Conservation (phyloP, 1,140 invertebrate genomes). For the Pararge aegeria region DNA sequence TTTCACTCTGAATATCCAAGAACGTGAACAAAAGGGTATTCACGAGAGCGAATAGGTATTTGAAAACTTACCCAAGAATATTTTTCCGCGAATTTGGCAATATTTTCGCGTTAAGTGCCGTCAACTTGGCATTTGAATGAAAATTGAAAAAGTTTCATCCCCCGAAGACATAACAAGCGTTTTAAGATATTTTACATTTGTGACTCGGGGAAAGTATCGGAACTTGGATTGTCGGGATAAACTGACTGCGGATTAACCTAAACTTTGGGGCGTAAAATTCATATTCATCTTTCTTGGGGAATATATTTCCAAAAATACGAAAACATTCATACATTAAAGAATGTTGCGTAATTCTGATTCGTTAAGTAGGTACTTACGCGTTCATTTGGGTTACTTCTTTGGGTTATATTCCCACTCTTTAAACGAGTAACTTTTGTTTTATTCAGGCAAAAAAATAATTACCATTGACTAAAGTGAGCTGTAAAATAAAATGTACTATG, state of each 20-base stretch:
- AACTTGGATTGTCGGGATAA: conserved; percentile 11
- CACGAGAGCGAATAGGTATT: conserved; percentile 22
- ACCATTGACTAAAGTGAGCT: too few species aligned
- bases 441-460: too few species aligned
- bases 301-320: not conserved
- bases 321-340: not conserved
- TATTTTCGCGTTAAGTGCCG: conserved; percentile 56
- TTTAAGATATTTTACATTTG: conserved; percentile 47
- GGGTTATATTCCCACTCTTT: too few species aligned
- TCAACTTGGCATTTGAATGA: conserved; percentile 56
- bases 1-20: not conserved
- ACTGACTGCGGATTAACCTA: conserved; percentile 13
- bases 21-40: conserved; percentile 14
- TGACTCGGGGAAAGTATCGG: conserved; percentile 31
- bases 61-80: conserved; percentile 22
- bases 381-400: too few species aligned
- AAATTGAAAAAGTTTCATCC: conserved; percentile 71
- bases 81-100: conserved; percentile 34
- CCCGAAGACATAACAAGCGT: conserved; percentile 51
- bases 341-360: too few species aligned
- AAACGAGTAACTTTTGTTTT: too few species aligned
- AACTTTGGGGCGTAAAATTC: not conserved
- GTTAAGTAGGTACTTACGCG: too few species aligned
- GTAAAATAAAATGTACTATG: too few species aligned
- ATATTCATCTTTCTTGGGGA: not conserved